Evolutionary conservation across 2,888 invertebrate genomes (phyloP), one percentile per base, ranked within the genome.

Genomic region (Gryllus longicercus): DNA sequence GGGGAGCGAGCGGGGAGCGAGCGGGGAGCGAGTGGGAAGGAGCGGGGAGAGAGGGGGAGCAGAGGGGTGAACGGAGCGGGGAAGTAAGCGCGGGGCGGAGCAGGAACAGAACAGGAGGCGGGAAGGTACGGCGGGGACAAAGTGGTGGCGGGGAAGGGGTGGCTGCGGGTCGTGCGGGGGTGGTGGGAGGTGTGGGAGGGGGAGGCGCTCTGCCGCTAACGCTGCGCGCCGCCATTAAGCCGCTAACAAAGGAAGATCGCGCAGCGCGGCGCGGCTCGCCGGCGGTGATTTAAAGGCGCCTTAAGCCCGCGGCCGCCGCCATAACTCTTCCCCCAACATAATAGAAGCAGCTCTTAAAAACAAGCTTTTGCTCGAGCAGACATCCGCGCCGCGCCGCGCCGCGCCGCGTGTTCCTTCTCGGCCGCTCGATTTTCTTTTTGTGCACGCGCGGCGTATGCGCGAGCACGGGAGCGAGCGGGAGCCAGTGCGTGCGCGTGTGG

Each of bases 241-340:
- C 63, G 14, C 63, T 63, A 63, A 63, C 63, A 63, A 63, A 63
- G 63, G 63, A 63, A 63, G 63, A 63, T 63, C 63, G 63, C n/a
- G 63, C 63, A 14, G 63, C 63, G 63, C 63, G 63, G 63, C n/a
- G 63, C 63, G 63, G n/a, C 63, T 63, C 63, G 63, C 63, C 14
- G 63, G 14, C 63, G 63, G 63, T 63, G 63, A 63, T 63, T 63
- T 63, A 63, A 63, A 63, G 63, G 63, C 14, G 63, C 63, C 63
- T 63, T 63, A 63, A 63, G 63, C 63, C n/a, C 63, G 63, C n/a
- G n/a, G 16, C 63, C 63, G 63, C 63, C 63, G 63, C n/a, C 63
- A 63, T 63, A 63, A 63, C 63, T 63, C 63, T 63, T 63, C 63
- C 63, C 5, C 63, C 63, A 63, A 63, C 63, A 63, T 63, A 63